These are phyloP conservation scores for Neoniphon sammara DNA, from an alignment of 2,797 vertebrate genomes.

Conservation along the genomic window DNA sequence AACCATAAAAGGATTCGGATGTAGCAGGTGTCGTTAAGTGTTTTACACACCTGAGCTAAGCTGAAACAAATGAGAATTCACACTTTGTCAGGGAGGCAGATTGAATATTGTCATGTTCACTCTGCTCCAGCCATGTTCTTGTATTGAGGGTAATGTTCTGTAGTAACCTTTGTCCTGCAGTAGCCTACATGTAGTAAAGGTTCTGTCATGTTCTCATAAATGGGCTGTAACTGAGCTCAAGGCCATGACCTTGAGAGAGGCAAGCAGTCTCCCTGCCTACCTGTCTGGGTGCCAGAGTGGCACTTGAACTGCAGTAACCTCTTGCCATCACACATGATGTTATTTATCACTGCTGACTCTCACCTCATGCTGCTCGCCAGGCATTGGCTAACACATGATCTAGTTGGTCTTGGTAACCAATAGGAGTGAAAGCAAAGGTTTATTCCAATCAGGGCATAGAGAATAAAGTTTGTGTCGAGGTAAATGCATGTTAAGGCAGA, in stretches of 20 bases:
- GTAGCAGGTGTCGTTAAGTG: neutral
- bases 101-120: neutral
- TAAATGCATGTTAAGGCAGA: slow-evolving; percentile 1
- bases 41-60: neutral
- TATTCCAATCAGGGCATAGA: neutral
- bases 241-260: slow-evolving; percentile 45
- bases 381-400: slow-evolving; percentile 8
- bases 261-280: neutral
- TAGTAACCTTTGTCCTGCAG: slow-evolving; percentile 47
- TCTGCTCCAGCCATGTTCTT: neutral
- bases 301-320: slow-evolving; percentile 67
- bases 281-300: slow-evolving; percentile 32
- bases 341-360: slow-evolving; percentile 51
- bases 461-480: neutral
- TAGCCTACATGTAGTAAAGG: slow-evolving; percentile 5
- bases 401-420: slow-evolving; percentile 10
- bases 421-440: slow-evolving; percentile 31
- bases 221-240: slow-evolving; percentile 10
- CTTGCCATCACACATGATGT: slow-evolving; percentile 18
- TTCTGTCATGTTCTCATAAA: slow-evolving; percentile 20
- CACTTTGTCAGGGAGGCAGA: neutral
- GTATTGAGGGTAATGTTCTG: neutral
- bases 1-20: neutral
- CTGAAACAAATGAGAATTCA: slow-evolving; percentile 9
- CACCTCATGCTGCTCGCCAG: slow-evolving; percentile 14